Base-by-base conservation (phyloP, 2,113 vertebrate species). In the Larimichthys crocea region DNA sequence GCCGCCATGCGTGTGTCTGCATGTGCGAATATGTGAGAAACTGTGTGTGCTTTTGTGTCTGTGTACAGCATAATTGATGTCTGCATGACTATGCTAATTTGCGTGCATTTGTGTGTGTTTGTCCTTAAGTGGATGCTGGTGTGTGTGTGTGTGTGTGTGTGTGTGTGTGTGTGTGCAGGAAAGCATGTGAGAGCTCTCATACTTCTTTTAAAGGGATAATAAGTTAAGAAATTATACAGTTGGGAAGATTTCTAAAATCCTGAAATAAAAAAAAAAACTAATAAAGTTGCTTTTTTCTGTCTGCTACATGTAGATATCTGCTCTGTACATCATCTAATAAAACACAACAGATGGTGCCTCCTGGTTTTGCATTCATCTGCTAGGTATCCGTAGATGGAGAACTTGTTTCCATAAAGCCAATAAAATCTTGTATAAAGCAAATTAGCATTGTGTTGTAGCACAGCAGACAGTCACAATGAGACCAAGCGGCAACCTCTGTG, bases 71-170 rank as follows among this genome's bases (percentile, higher is more conserved):
- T 79, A 88, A 80, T 65, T 78, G 67, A 74, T 83, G 82, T 65
- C 57, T 75, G 80, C 66, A 59, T 57, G 74, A 49, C 75, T 79
- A 79, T 86, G 82, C 88, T 81, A 87, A 90, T 91, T 62, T 87
- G 75, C 56, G 19, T 61, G 75, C 46, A 56, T 59, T 26, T 77
- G 46, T 77, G 55, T 76, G 67, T 67, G 78, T 76, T 55, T 78
- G 15, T 80, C 67, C 60, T 12, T 76, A 59, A 79, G 85, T 65
- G 67, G 67, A 68, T 75, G 74, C 62, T 2, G 2, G 29, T 84
- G 52, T 63, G 62, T 48, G 31, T 29, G 29, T 74, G 56, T 79
- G 53, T 63, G 62, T 48, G 31, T 29, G 29, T 84, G 52, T 63
- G 62, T 48, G 31, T 29, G 29, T 74, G 75, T 64, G 35, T 40